Evolutionary conservation across 2,113 vertebrate genomes (phyloP).

Genomic region (Urocolius indicus): DNA sequence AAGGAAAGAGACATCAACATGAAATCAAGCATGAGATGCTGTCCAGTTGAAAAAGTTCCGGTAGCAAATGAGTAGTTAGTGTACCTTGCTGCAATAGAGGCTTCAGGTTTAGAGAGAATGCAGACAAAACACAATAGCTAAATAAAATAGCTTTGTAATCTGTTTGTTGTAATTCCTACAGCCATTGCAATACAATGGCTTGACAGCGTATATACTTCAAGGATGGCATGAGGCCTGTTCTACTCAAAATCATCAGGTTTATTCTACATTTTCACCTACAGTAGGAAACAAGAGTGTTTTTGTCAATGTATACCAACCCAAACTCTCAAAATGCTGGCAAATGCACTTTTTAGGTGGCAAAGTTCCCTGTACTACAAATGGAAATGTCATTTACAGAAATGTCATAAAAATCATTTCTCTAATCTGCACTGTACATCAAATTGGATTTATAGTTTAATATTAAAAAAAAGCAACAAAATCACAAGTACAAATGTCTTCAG

Average conservation of each 20-base stretch:
- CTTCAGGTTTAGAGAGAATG: slow-evolving; percentile 43
- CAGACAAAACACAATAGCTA: slow-evolving; percentile 31
- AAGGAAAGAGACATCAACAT: slow-evolving; percentile 44
- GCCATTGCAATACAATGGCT: background rate
- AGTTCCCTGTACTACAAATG: background rate
- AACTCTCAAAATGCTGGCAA: background rate
- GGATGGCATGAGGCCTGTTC: rapidly evolving
- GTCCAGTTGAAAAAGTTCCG: slow-evolving; percentile 73
- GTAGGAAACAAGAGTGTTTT: background rate
- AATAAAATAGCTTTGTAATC: slow-evolving; percentile 66
- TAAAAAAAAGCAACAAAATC: background rate
- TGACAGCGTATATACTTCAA: background rate
- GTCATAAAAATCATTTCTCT: background rate
- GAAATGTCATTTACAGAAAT: background rate
- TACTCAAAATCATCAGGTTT: background rate
- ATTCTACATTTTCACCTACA: background rate
- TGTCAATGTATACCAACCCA: background rate
- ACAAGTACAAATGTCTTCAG: background rate
- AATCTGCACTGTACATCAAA: background rate
- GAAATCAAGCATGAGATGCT: slow-evolving; percentile 47
- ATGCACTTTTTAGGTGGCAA: background rate
- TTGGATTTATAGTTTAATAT: background rate
- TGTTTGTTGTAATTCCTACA: slow-evolving; percentile 47
- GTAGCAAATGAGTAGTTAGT: slow-evolving; percentile 76
- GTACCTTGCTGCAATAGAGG: slow-evolving; percentile 36